A percentile compares a stretch with the other conserved stretches of the same genome.
Evolutionary conservation across 2,888 invertebrate genomes (phyloP).

Genomic region (Caenorhabditis doughertyi): DNA sequence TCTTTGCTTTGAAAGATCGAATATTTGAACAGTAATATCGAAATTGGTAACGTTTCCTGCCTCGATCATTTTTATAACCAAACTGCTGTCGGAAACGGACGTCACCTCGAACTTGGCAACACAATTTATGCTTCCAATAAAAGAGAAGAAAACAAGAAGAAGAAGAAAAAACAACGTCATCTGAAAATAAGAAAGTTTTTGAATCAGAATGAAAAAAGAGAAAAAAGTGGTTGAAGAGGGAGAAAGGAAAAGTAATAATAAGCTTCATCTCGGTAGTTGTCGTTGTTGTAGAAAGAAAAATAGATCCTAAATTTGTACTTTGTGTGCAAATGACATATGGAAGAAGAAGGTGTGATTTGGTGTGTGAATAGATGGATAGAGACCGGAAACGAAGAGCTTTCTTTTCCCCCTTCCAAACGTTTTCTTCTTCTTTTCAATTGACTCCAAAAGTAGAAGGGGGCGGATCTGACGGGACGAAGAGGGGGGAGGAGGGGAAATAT

Average conservation of each 20-base stretch:
- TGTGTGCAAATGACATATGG: constrained; percentile 54
- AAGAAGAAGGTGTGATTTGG: constrained; percentile 57
- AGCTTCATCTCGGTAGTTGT: constrained; percentile 43
- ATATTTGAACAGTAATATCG: constrained; percentile 75
- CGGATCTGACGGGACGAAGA: background rate
- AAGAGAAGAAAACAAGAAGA: constrained; percentile 36
- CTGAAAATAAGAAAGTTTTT: constrained; percentile 14
- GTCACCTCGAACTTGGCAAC: constrained; percentile 73
- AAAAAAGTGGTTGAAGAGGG: background rate
- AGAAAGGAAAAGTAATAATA: constrained; percentile 49
- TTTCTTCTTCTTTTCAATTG: constrained; percentile 37
- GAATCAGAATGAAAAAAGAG: background rate
- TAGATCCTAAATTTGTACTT: constrained; percentile 43
- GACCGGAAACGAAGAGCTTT: constrained; percentile 39
- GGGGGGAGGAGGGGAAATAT: constrained; percentile 31
- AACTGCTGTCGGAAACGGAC: constrained; percentile 63
- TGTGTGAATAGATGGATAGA: constrained; percentile 7
- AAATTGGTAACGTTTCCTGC: constrained; percentile 71
- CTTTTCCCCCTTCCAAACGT: constrained; percentile 18
- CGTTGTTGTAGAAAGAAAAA: background rate
- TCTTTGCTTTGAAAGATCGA: constrained; percentile 69
- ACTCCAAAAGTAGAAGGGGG: constrained; percentile 10
- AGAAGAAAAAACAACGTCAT: constrained; percentile 33
- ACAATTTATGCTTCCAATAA: constrained; percentile 3
- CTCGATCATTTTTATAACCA: constrained; percentile 73